Conservation (phyloP, 2,113 vertebrate species). For the Eretmochelys imbricata region DNA sequence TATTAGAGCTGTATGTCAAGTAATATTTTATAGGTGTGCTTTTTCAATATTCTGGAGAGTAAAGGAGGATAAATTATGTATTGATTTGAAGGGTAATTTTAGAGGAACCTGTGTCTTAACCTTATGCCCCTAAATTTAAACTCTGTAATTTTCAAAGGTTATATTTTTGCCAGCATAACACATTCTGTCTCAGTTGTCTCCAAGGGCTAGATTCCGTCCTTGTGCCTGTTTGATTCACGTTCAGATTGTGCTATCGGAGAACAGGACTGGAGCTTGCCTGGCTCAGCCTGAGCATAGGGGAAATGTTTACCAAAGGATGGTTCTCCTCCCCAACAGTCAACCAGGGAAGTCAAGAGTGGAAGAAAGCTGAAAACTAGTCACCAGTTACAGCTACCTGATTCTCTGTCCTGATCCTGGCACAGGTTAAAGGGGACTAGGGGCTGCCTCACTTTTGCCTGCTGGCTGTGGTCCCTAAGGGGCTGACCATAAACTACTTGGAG, state of each 20-base stretch:
- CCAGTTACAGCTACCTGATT: neutral
- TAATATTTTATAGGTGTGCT: conserved; percentile 5
- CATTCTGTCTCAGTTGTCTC: neutral
- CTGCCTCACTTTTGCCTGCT: neutral
- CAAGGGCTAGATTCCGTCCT: neutral
- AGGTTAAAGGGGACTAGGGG: neutral
- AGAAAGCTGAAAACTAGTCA: neutral
- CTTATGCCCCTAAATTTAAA: neutral
- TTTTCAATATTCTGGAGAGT: neutral
- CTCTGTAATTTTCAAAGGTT: neutral
- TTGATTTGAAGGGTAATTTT: neutral
- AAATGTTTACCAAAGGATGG: neutral
- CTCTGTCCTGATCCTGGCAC: neutral
- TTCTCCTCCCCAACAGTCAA: neutral
- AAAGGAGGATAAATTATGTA: neutral
- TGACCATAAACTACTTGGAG: neutral
- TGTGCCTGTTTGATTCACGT: neutral
- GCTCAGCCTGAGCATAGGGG: neutral
- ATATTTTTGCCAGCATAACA: neutral
- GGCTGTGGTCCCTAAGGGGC: neutral
- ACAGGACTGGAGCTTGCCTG: neutral
- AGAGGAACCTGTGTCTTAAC: neutral
- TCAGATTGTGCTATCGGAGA: neutral
- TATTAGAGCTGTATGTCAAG: neutral
- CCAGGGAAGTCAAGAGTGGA: neutral